Evolutionary conservation across 1,140 invertebrate genomes (phyloP).

Genomic region (Drosophila pectinifera): DNA sequence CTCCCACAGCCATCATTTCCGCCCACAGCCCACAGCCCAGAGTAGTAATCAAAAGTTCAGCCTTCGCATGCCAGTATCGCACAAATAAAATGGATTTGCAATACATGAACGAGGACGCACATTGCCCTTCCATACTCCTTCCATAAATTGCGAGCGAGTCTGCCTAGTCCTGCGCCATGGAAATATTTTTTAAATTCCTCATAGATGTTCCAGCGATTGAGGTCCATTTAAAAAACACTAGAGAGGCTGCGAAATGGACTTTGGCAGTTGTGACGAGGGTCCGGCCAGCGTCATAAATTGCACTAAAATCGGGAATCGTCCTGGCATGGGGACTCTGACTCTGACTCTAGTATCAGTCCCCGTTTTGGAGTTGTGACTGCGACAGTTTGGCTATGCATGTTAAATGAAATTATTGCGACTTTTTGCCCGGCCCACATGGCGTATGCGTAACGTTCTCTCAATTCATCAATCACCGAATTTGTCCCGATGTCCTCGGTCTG

Average conservation of each 20-base stretch:
- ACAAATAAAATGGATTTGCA: slow-evolving; percentile 34
- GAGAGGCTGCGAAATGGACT: slow-evolving; percentile 64
- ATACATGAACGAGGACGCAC: slow-evolving; percentile 16
- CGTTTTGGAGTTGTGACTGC: slow-evolving; percentile 15
- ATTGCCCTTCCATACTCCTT: slow-evolving; percentile 18
- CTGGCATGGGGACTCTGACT: not conserved
- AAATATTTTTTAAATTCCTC: slow-evolving; percentile 24
- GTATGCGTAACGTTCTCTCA: slow-evolving; percentile 64
- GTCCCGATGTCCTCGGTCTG: slow-evolving; percentile 36
- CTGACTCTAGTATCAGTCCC: slow-evolving; percentile 22
- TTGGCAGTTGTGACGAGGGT: slow-evolving; percentile 72
- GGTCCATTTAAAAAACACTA: slow-evolving; percentile 36
- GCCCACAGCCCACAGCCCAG: slow-evolving; percentile 17
- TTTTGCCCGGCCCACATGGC: slow-evolving; percentile 57
- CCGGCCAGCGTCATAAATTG: slow-evolving; percentile 73
- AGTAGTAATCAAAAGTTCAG: slow-evolving; percentile 70
- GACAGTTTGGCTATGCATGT: slow-evolving; percentile 69
- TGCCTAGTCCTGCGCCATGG: not conserved
- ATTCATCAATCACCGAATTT: slow-evolving; percentile 72
- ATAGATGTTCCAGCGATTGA: slow-evolving; percentile 24
- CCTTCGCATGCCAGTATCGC: slow-evolving; percentile 12
- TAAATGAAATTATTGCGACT: slow-evolving; percentile 78
- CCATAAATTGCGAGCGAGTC: slow-evolving; percentile 24
- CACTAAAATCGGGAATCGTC: slow-evolving; percentile 43
- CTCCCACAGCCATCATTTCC: slow-evolving; percentile 1